These are phyloP conservation scores for Lepeophtheirus nordmannii DNA, from an alignment of 2,888 invertebrate genomes.

Conservation along the genomic window DNA sequence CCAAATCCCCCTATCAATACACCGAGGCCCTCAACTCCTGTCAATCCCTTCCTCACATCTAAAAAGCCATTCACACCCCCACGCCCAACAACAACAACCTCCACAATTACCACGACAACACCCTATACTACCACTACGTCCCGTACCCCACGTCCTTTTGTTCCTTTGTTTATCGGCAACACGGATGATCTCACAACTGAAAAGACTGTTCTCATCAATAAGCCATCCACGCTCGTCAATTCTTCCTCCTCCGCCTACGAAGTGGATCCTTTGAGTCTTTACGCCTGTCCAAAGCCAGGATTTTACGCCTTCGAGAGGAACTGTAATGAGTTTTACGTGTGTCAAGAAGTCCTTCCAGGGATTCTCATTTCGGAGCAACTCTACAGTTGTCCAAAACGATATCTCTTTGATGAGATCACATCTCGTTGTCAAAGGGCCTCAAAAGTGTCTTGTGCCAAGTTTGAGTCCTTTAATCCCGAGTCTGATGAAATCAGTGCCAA, in stretches of 20 bases:
- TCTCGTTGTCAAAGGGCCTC: constrained; percentile 12
- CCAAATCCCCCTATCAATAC: neutral
- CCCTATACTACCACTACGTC: constrained; percentile 1
- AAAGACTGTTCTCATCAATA: neutral
- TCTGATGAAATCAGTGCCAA: neutral
- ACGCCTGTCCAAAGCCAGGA: constrained; percentile 20
- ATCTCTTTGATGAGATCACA: constrained; percentile 17
- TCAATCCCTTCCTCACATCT: neutral
- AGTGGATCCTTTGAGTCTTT: constrained; percentile 3
- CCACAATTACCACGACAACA: neutral
- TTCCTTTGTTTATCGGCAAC: neutral
- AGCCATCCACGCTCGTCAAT: neutral
- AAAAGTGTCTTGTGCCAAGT: constrained; percentile 17
- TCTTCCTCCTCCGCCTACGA: neutral
- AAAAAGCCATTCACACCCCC: neutral
- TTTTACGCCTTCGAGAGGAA: constrained; percentile 2
- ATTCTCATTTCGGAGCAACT: constrained; percentile 15
- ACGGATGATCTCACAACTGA: too few relatives aligned
- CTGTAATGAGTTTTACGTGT: constrained; percentile 22
- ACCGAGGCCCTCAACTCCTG: neutral
- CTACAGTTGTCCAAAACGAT: constrained; percentile 19
- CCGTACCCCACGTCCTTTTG: neutral
- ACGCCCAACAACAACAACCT: neutral
- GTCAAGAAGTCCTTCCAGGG: constrained; percentile 23
- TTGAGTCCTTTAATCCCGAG: neutral